A percentile compares a stretch with the other conserved stretches of the same genome.
These are phyloP conservation scores for Vandiemenella viatica DNA, from an alignment of 2,888 invertebrate species.

Conservation along the genomic window DNA sequence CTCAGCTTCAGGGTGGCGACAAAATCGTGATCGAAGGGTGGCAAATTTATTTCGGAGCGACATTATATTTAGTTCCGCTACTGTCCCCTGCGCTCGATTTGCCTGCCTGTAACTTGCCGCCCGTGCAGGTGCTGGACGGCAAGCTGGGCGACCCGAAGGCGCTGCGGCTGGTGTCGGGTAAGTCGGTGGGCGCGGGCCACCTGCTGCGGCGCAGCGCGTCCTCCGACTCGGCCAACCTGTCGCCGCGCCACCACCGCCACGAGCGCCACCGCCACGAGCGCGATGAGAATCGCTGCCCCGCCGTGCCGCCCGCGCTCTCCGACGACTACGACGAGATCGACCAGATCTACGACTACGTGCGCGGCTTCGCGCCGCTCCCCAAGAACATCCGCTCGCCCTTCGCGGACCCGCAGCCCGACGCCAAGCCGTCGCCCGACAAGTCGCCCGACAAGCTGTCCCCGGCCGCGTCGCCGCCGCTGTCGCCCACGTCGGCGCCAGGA, in stretches of 20 bases:
- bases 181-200: slow-evolving; percentile 34
- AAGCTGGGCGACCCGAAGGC: slow-evolving; percentile 47
- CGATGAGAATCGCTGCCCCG: slow-evolving; percentile 45
- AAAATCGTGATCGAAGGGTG: no score
- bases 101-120: no score
- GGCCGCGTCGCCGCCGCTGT: slow-evolving; percentile 24
- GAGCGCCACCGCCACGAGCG: slow-evolving; percentile 37
- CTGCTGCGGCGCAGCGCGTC: slow-evolving; percentile 63
- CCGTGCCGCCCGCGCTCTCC: slow-evolving; percentile 30
- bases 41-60: no score
- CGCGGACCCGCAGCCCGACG: slow-evolving; percentile 25
- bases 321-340: slow-evolving; percentile 92
- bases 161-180: slow-evolving; percentile 10
- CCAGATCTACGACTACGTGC: slow-evolving; percentile 89
- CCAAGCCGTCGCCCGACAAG: slow-evolving; percentile 9
- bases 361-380: slow-evolving; percentile 81
- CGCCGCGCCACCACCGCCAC: slow-evolving; percentile 27
- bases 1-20: no score
- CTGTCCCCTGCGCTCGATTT: no score
- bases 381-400: slow-evolving; percentile 59
- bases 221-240: slow-evolving; percentile 50
- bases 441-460: slow-evolving; percentile 18
- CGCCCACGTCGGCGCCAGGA: slow-evolving; percentile 20
- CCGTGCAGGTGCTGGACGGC: slow-evolving; percentile 51
- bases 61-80: no score